These are phyloP conservation scores for Osedax frankpressi DNA, from an alignment of 2,888 invertebrate genomes.

Conservation along the genomic window DNA sequence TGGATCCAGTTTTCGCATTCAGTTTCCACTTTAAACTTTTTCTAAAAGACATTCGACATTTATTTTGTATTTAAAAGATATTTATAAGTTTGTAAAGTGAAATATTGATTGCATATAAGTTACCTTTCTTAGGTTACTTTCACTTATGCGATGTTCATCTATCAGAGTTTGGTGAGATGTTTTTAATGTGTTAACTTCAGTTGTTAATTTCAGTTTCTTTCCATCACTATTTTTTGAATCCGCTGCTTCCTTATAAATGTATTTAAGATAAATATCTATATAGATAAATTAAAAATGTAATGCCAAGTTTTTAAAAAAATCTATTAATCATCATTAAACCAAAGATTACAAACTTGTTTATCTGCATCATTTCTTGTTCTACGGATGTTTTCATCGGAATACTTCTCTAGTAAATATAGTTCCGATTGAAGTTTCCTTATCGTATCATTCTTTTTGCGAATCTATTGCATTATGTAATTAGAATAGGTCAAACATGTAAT, in stretches of 20 bases:
- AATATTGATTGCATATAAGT: constrained; percentile 12
- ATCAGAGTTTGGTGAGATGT: constrained; percentile 38
- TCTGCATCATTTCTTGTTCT: constrained; percentile 43
- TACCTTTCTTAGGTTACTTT: constrained; percentile 41
- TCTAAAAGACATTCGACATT: constrained; percentile 28
- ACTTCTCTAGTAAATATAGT: constrained; percentile 43
- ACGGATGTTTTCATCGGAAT: constrained; percentile 42
- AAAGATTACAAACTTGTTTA: constrained; percentile 34
- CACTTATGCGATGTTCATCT: constrained; percentile 40
- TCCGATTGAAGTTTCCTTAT: constrained; percentile 42
- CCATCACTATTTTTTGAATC: constrained; percentile 45
- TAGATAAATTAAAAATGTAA: constrained; percentile 24
- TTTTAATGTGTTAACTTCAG: constrained; percentile 37
- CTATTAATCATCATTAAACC: too few species aligned
- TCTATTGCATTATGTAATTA: too few species aligned
- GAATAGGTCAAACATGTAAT: not conserved
- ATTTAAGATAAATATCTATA: not conserved
- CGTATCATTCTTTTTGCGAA: constrained; percentile 42
- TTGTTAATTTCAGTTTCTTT: constrained; percentile 36
- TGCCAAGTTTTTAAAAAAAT: too few species aligned
- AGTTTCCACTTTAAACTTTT: constrained; percentile 45
- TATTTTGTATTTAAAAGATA: not conserved
- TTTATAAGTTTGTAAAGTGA: not conserved
- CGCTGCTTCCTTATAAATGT: constrained; percentile 32
- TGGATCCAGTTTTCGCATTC: constrained; percentile 46